A percentile compares a stretch with the other conserved stretches of the same genome.
Conservation (phyloP, 2,888 invertebrate genomes). For the Carabus problematicus region DNA sequence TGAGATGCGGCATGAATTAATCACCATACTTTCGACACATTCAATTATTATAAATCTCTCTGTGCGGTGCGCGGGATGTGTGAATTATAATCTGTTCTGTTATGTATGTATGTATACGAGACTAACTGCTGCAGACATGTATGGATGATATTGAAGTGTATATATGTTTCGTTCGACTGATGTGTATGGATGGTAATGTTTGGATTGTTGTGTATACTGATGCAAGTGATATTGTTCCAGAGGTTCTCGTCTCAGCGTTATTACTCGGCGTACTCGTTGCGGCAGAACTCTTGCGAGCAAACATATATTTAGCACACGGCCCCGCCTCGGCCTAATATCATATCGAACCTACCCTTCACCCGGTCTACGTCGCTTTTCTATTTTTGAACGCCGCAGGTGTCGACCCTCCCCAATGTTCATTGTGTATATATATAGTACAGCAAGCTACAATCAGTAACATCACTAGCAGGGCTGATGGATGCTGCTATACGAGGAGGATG, state of each 20-base stretch:
- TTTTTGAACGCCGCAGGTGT: conserved; percentile 51
- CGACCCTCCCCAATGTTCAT: not conserved
- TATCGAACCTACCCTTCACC: conserved; percentile 57
- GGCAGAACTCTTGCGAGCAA: conserved; percentile 85
- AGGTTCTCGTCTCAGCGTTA: conserved; percentile 79
- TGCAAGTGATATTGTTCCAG: conserved; percentile 65
- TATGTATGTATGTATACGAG: not conserved
- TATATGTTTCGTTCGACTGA: not conserved
- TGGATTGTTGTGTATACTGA: not conserved
- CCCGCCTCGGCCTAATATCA: conserved; percentile 56
- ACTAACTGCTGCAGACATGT: not conserved
- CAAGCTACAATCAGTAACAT: not conserved
- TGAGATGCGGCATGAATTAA: conserved; percentile 21
- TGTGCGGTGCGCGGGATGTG: not conserved
- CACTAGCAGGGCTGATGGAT: no score
- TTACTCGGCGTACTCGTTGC: conserved; percentile 82
- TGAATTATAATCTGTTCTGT: not conserved
- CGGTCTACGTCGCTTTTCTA: conserved; percentile 59
- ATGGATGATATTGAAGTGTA: not conserved
- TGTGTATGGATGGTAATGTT: no score
- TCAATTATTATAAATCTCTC: not conserved
- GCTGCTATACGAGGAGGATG: no score
- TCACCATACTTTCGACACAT: conserved; percentile 13
- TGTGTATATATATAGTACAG: conserved; percentile 15
- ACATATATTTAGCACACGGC: conserved; percentile 77